These are phyloP conservation scores for Anodontia alba DNA, from an alignment of 2,888 invertebrate species.

Conservation along the genomic window DNA sequence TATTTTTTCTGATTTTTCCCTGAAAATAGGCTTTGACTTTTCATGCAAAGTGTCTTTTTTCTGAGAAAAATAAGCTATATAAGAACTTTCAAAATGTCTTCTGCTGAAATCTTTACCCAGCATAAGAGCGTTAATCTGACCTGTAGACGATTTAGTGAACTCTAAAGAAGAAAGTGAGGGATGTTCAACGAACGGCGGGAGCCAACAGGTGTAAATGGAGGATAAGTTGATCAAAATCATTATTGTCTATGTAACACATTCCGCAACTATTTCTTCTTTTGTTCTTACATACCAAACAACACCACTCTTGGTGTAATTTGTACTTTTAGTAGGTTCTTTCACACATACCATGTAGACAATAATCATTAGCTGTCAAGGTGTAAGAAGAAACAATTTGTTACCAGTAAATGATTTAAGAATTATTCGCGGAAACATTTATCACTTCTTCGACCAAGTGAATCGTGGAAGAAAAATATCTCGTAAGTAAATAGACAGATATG, in stretches of 20 bases:
- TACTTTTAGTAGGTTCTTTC: not conserved
- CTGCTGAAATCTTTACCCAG: too few species aligned
- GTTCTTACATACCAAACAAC: not conserved
- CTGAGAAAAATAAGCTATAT: too few species aligned
- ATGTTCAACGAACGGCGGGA: not conserved
- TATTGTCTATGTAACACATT: not conserved
- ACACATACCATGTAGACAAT: not conserved
- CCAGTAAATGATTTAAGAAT: not conserved
- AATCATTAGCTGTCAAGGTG: not conserved
- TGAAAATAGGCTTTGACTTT: too few species aligned
- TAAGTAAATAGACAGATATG: not conserved
- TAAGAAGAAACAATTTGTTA: not conserved
- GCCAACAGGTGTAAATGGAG: not conserved
- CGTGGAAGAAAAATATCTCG: not conserved
- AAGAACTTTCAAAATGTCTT: too few species aligned
- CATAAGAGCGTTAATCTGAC: too few species aligned
- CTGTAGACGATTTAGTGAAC: too few species aligned
- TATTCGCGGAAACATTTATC: not conserved
- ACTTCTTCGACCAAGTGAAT: not conserved
- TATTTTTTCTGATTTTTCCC: too few species aligned
- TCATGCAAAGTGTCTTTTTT: too few species aligned
- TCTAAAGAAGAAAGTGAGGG: too few species aligned
- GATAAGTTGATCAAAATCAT: not conserved
- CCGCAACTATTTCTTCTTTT: not conserved
- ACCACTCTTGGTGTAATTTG: not conserved